Base-by-base conservation (phyloP, 1,140 invertebrate species). In the Portunus trituberculatus region DNA sequence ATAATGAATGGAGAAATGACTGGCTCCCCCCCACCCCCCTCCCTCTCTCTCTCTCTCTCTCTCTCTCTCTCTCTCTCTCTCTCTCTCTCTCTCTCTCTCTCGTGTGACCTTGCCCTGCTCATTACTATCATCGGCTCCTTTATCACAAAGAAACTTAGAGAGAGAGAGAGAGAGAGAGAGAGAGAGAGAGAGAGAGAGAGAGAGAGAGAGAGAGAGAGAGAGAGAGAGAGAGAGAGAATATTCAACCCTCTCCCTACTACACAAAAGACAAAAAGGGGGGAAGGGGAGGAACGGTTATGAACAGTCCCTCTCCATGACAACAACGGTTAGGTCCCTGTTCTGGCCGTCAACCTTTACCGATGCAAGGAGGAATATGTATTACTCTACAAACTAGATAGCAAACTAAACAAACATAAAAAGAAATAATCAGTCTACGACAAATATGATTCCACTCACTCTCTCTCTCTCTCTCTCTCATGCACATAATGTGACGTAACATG, bases 1-100 rank as follows among this genome's bases (percentile, higher is more conserved):
- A 48, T 45, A 93, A 93, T 93, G 92, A 93, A 93, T 93, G 92
- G 84, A 88, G 92, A 84, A 32, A 59, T 87, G 31, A 12, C 83
- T 29, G 46, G 28, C 20, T 29, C 4, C 16, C 32, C 39, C 90
- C 25, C 39, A 46, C 88, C 46, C 48, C 88, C 25, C 48, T 90
- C 52, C n/a, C 89, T 91, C 29, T 76, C 67, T 45, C 31, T 92
- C 67, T 46, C 59, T 67, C 31, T 92, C 86, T 25, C 31, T 91
- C 29, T 76, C 67, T 45, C 31, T 92, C 67, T 46, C 59, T 67
- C 31, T 92, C 86, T 25, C 31, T 91, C 29, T 76, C 67, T 45
- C 31, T 92, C 67, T 46, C 59, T 91, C 29, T 76, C 67, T 45
- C 31, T 92, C 67, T 46, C 59, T 67, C 31, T 92, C 86, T 25